These are phyloP conservation scores for Poeciliopsis infans DNA, from an alignment of 2,797 vertebrate species.

Conservation along the genomic window DNA sequence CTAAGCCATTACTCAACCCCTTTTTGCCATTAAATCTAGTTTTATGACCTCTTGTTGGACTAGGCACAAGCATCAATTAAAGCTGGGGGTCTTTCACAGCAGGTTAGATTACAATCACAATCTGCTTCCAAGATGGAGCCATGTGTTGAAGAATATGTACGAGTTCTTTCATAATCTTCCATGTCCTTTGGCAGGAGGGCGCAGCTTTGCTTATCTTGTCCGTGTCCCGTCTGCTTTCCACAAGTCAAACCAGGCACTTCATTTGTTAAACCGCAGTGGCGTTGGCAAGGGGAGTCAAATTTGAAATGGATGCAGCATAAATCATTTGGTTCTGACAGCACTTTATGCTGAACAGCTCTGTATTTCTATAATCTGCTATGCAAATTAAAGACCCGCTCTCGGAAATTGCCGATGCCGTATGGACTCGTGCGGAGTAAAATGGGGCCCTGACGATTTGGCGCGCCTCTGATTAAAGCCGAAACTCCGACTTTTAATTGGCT, in stretches of 20 bases:
- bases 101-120: constrained; percentile 25
- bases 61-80: neutral
- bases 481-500: constrained; percentile 32
- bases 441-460: constrained; percentile 13
- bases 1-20: constrained; percentile 24
- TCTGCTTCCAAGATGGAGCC: constrained; percentile 35
- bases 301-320: constrained; percentile 49
- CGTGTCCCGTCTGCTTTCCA: constrained; percentile 51
- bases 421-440: constrained; percentile 20
- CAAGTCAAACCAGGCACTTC: constrained; percentile 61
- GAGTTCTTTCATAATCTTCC: constrained; percentile 59
- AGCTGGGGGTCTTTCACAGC: constrained; percentile 22
- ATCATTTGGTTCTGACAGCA: constrained; percentile 43
- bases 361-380: constrained; percentile 23
- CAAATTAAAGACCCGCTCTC: constrained; percentile 24
- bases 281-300: constrained; percentile 46
- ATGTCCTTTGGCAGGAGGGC: constrained; percentile 63
- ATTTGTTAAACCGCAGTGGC: constrained; percentile 59
- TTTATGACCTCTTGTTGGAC: constrained; percentile 39
- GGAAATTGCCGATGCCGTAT: constrained; percentile 36
- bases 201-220: constrained; percentile 56
- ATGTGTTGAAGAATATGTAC: constrained; percentile 54
- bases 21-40: constrained; percentile 49
- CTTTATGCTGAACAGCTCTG: constrained; percentile 32
- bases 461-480: constrained; percentile 32